These are phyloP conservation scores for Brachyptera putata DNA, from an alignment of 2,888 invertebrate species.

Conservation along the genomic window DNA sequence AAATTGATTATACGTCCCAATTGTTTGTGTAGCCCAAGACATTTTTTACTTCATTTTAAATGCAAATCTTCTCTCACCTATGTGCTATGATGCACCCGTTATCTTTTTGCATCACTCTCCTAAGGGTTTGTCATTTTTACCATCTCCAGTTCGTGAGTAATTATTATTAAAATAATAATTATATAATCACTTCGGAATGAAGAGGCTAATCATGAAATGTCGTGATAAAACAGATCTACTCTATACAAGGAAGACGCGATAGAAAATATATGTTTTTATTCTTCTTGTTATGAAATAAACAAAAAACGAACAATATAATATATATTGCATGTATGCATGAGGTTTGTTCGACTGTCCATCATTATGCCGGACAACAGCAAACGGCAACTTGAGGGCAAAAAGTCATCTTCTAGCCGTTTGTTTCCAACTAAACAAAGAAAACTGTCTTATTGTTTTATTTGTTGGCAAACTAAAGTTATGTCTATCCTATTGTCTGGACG, in stretches of 20 bases:
- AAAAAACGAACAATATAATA: too few relatives aligned
- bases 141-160: constrained; percentile 12
- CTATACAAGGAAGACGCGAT: background rate
- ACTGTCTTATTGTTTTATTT: constrained; percentile 16
- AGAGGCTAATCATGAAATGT: constrained; percentile 5
- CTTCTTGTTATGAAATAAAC: too few relatives aligned
- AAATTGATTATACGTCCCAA: too few relatives aligned
- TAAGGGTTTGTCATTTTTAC: constrained; percentile 3
- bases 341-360: constrained; percentile 14
- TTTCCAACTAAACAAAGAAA: constrained; percentile 15
- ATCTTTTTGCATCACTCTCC: too few relatives aligned
- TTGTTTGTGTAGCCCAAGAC: too few relatives aligned
- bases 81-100: too few relatives aligned
- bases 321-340: too few relatives aligned
- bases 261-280: background rate
- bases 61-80: too few relatives aligned
- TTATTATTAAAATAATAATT: constrained; percentile 11
- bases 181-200: constrained; percentile 2
- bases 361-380: background rate
- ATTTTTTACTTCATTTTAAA: too few relatives aligned
- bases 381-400: background rate
- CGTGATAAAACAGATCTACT: constrained; percentile 5
- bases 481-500: constrained; percentile 16
- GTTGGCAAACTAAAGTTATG: constrained; percentile 9
- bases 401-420: background rate